Conservation (phyloP, 2,888 invertebrate species). For the Linnaemya vulpina region DNA sequence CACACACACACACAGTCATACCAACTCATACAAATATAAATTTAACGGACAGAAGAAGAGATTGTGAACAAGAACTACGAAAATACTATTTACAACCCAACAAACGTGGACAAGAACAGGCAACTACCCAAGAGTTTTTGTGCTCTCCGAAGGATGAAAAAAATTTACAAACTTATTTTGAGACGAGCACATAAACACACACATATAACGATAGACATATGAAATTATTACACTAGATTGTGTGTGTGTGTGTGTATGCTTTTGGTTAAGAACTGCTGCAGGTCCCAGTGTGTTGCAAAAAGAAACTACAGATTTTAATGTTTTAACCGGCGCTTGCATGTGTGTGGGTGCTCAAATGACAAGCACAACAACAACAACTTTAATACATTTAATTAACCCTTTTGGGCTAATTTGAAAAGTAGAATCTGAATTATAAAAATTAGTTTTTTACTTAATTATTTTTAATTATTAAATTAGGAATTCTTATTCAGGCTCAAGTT, state of each 20-base stretch:
- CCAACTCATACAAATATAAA: neutral
- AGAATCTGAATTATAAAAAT: neutral
- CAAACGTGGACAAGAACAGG: conserved; percentile 51
- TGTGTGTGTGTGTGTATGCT: conserved; percentile 20
- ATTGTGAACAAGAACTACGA: conserved; percentile 34
- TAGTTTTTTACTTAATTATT: neutral
- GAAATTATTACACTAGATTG: neutral
- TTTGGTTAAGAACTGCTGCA: conserved; percentile 61
- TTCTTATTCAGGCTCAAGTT: too few species aligned
- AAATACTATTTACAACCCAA: conserved; percentile 34
- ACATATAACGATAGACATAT: neutral
- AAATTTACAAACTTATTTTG: conserved; percentile 37
- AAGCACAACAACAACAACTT: conserved; percentile 76
- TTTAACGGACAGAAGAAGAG: conserved; percentile 41
- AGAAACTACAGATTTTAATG: conserved; percentile 73
- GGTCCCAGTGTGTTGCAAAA: conserved; percentile 27
- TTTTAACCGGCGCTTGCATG: conserved; percentile 77
- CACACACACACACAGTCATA: conserved; percentile 8
- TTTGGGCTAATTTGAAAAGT: conserved; percentile 1
- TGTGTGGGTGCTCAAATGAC: conserved; percentile 74
- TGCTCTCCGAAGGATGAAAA: conserved; percentile 26
- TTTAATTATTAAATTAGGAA: neutral
- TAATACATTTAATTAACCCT: conserved; percentile 39
- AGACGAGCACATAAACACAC: neutral
- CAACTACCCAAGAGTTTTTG: conserved; percentile 51